These are phyloP conservation scores for Bostrychus sinensis DNA, from an alignment of 2,113 vertebrate species.

Conservation along the genomic window DNA sequence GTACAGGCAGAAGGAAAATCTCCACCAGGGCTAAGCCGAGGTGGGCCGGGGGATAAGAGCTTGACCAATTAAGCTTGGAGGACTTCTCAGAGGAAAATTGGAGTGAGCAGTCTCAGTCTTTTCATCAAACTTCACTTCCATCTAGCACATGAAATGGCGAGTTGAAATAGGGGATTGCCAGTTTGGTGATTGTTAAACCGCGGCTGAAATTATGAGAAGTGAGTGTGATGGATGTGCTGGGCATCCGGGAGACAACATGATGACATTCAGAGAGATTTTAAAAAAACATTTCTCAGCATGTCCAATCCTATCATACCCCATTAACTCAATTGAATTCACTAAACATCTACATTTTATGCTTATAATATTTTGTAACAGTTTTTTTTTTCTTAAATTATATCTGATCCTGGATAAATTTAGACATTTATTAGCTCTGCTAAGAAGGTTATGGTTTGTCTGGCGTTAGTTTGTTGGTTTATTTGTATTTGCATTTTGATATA, in stretches of 20 bases:
- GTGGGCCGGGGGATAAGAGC: slow-evolving; percentile 74
- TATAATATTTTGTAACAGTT: too few relatives aligned
- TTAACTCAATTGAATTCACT: too few relatives aligned
- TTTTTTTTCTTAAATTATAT: too few relatives aligned
- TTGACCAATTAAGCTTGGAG: slow-evolving; percentile 76
- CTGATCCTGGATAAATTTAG: too few relatives aligned
- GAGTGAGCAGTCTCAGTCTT: slow-evolving; percentile 62
- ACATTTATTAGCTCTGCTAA: too few relatives aligned
- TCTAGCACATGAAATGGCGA: slow-evolving; percentile 61
- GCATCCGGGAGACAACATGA: neutral
- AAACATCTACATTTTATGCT: too few relatives aligned
- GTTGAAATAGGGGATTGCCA: slow-evolving; percentile 49
- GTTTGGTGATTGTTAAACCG: slow-evolving; percentile 46
- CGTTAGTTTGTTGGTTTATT: too few relatives aligned
- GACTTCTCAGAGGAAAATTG: slow-evolving; percentile 72
- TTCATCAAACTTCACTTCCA: slow-evolving; percentile 60
- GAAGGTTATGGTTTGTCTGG: too few relatives aligned
- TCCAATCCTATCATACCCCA: too few relatives aligned
- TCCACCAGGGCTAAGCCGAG: slow-evolving; percentile 65
- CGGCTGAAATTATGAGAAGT: slow-evolving; percentile 33
- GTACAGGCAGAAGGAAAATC: slow-evolving; percentile 61
- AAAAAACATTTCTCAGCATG: neutral
- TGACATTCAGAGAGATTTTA: neutral
- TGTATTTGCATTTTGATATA: too few relatives aligned
- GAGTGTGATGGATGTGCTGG: neutral